Percentiles rank a stretch among this genome's conserved stretches.
Conservation (phyloP, 2,888 invertebrate species). For the Mechanitis messenoides region DNA sequence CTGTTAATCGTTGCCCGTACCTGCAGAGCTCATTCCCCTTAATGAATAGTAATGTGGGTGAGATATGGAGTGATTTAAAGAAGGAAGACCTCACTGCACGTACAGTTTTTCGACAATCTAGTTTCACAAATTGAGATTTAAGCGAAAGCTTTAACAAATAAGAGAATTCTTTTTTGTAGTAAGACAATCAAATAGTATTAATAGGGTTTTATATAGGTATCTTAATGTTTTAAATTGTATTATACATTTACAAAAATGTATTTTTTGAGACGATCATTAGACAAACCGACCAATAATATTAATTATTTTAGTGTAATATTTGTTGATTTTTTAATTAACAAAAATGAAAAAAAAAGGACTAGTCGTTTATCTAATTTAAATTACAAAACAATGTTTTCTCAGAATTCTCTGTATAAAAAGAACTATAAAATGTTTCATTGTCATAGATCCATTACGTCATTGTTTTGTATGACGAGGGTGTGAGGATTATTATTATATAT, state of each 20-base stretch:
- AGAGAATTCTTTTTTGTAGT: background rate
- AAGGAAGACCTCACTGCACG: slow-evolving; percentile 19
- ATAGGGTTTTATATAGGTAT: background rate
- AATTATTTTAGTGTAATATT: background rate
- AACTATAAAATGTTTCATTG: slow-evolving; percentile 44
- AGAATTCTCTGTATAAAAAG: slow-evolving; percentile 19
- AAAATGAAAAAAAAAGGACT: no score
- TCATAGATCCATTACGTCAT: slow-evolving; percentile 43
- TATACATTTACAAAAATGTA: no score
- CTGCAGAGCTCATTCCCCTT: slow-evolving; percentile 26
- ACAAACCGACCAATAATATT: background rate
- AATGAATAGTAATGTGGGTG: slow-evolving; percentile 31
- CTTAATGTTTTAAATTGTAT: background rate
- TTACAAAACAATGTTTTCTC: slow-evolving; percentile 28
- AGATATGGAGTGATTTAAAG: slow-evolving; percentile 27
- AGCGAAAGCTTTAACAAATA: background rate
- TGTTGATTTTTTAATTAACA: no score
- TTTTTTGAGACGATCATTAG: background rate
- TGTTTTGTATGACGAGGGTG: slow-evolving; percentile 36
- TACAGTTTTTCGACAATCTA: slow-evolving; percentile 15
- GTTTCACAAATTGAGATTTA: slow-evolving; percentile 7
- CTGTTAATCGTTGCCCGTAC: slow-evolving; percentile 15
- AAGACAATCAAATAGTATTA: background rate
- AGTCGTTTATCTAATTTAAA: slow-evolving; percentile 6
- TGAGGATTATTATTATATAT: slow-evolving; percentile 23